A percentile compares a stretch with the other conserved stretches of the same genome.
Evolutionary conservation across 2,888 invertebrate species (phyloP).

Genomic region (Helicoverpa assulta): DNA sequence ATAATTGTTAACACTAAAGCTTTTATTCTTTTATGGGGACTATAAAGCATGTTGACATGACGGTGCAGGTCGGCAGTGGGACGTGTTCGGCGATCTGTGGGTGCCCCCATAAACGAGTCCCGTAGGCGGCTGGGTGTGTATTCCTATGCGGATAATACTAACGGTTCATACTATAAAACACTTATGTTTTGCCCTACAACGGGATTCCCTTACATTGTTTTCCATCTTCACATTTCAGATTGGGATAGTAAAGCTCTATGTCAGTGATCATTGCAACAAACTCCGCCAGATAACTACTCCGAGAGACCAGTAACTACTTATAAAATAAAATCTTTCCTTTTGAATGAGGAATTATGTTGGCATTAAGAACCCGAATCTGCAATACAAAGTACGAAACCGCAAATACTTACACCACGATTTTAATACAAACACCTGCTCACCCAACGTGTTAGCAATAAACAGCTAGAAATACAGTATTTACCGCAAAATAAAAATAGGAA

Average conservation of each 20-base stretch:
- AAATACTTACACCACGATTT: slow-evolving; percentile 25
- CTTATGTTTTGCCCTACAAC: slow-evolving; percentile 32
- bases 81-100: slow-evolving; percentile 65
- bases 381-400: slow-evolving; percentile 2
- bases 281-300: too few relatives aligned
- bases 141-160: slow-evolving; percentile 54
- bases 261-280: too few relatives aligned
- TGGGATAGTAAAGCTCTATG: neutral
- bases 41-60: slow-evolving; percentile 71
- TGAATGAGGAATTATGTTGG: neutral
- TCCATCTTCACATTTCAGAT: neutral
- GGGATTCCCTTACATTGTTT: neutral
- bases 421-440: slow-evolving; percentile 37
- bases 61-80: slow-evolving; percentile 60
- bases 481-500: slow-evolving; percentile 74
- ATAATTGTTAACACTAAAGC: slow-evolving; percentile 70
- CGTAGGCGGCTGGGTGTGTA: slow-evolving; percentile 72
- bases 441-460: slow-evolving; percentile 67
- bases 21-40: slow-evolving; percentile 72
- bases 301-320: too few relatives aligned
- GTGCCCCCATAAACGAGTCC: slow-evolving; percentile 72
- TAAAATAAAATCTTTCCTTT: too few relatives aligned
- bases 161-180: slow-evolving; percentile 44
- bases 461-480: slow-evolving; percentile 71
- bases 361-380: neutral